phyloP scores from a whole-genome alignment of 2,888 invertebrate genomes.

The Diplolepis rosae region DNA sequence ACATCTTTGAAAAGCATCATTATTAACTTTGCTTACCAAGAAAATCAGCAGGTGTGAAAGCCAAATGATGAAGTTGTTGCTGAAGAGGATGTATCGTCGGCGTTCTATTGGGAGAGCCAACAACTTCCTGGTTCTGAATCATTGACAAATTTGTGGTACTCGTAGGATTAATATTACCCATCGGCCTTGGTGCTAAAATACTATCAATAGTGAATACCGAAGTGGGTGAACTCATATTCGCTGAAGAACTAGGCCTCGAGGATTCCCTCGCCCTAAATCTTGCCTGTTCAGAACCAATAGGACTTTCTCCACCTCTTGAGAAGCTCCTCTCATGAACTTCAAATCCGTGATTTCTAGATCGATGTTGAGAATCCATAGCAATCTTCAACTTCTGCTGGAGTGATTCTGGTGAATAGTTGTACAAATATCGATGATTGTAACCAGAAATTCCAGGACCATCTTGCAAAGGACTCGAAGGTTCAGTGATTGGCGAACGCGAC shows the following conservation, averaged over 20 bases:
- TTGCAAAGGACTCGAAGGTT: constrained; percentile 67
- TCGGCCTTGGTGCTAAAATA: constrained; percentile 84
- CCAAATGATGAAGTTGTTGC: constrained; percentile 70
- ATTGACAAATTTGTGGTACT: constrained; percentile 53
- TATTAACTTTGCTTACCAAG: constrained; percentile 84
- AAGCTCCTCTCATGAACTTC: constrained; percentile 53
- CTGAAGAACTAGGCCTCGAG: constrained; percentile 69
- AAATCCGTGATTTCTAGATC: constrained; percentile 50
- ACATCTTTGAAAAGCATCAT: no score
- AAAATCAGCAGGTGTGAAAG: constrained; percentile 80
- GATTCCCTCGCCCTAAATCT: constrained; percentile 54
- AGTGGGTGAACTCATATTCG: constrained; percentile 76
- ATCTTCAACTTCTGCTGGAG: constrained; percentile 56
- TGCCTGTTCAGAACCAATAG: constrained; percentile 54
- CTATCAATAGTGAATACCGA: constrained; percentile 91
- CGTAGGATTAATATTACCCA: constrained; percentile 70
- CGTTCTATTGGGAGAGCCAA: constrained; percentile 61
- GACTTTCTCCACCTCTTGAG: constrained; percentile 53
- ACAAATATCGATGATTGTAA: constrained; percentile 59
- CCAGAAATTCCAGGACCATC: constrained; percentile 61
- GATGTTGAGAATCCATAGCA: constrained; percentile 39
- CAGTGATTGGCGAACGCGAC: constrained; percentile 71
- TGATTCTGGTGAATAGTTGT: constrained; percentile 62
- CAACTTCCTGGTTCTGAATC: constrained; percentile 50
- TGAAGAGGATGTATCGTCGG: constrained; percentile 67